Conservation (phyloP, 2,797 vertebrate species). For the Heliangelus exortis region DNA sequence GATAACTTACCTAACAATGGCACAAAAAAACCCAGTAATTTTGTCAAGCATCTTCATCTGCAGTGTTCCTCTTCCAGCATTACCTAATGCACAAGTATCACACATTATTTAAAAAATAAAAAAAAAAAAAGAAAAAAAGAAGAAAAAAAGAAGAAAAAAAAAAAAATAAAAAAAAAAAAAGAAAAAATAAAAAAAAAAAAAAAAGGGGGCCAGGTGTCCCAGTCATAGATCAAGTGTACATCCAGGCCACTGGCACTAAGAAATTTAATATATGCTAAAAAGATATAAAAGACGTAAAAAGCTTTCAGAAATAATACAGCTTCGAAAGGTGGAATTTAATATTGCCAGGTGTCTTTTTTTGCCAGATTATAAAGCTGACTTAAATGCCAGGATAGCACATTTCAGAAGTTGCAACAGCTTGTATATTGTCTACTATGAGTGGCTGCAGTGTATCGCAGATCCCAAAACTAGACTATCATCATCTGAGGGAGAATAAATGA, state of each 20-base stretch:
- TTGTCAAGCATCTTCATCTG: background rate
- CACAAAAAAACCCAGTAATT: background rate
- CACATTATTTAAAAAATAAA: background rate
- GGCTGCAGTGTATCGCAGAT: background rate
- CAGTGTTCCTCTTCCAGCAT: background rate
- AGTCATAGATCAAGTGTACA: slow-evolving; percentile 23
- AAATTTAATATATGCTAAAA: slow-evolving; percentile 25
- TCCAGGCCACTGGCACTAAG: background rate
- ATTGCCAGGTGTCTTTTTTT: background rate
- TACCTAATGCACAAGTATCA: background rate
- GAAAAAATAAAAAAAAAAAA: accelerated
- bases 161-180: accelerated
- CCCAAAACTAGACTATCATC: background rate
- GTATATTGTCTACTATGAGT: background rate
- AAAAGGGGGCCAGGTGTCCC: accelerated
- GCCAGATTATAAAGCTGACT: slow-evolving; percentile 44
- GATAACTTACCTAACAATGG: background rate
- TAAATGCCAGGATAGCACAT: slow-evolving; percentile 1
- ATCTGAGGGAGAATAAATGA: background rate
- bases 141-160: accelerated
- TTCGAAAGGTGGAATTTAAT: slow-evolving; percentile 19
- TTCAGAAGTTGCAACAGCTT: background rate
- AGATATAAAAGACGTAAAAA: slow-evolving; percentile 30
- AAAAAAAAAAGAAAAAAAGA: accelerated
- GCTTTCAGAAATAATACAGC: slow-evolving; percentile 24